Evolutionary conservation across 2,888 invertebrate genomes (phyloP).

Genomic region (Leptinotarsa rubiginosa): DNA sequence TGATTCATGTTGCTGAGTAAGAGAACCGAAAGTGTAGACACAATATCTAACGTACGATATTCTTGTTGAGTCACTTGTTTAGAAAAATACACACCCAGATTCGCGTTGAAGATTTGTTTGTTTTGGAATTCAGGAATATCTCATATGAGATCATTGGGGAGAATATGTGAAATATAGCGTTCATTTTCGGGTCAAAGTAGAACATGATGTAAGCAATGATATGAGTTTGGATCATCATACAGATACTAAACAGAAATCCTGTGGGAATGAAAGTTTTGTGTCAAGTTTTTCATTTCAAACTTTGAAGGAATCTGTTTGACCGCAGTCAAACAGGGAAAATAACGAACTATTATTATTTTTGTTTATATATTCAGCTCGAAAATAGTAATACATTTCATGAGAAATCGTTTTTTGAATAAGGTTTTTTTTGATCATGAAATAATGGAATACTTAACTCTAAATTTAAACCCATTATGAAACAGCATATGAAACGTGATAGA

Average conservation of each 20-base stretch:
- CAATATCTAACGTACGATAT: background rate
- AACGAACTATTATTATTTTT: too few species aligned
- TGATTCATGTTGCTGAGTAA: conserved; percentile 6
- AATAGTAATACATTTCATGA: too few species aligned
- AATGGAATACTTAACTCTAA: too few species aligned
- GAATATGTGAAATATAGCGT: background rate
- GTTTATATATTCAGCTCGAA: too few species aligned
- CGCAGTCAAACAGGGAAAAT: too few species aligned
- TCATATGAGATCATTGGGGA: background rate
- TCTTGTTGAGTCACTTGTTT: conserved; percentile 6
- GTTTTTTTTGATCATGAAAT: too few species aligned
- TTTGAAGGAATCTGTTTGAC: too few species aligned
- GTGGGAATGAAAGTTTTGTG: too few species aligned
- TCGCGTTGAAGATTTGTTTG: background rate
- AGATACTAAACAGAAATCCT: background rate
- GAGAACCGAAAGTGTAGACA: background rate
- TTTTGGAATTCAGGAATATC: conserved; percentile 6
- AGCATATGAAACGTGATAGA: too few species aligned
- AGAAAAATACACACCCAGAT: background rate
- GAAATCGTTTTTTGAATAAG: too few species aligned
- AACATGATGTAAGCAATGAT: background rate
- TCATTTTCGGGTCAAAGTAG: background rate
- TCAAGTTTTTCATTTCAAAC: too few species aligned
- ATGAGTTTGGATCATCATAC: background rate
- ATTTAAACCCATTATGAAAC: too few species aligned